Conservation (phyloP, 1,140 invertebrate species). For the Lepeophtheirus salmonis region DNA sequence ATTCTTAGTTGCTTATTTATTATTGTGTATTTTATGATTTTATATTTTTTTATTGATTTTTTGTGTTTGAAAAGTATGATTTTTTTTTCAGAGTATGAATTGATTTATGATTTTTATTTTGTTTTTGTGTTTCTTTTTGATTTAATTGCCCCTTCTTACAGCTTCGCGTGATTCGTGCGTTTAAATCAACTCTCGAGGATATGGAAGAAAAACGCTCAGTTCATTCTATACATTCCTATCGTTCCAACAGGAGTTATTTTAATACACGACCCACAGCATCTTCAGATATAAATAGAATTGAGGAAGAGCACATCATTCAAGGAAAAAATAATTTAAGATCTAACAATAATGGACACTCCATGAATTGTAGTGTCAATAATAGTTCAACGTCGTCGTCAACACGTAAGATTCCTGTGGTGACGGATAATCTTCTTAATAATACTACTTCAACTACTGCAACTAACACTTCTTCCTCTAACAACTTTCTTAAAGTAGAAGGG, state of each 20-base stretch:
- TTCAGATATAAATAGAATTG: slow-evolving; percentile 76
- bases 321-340: slow-evolving; percentile 19
- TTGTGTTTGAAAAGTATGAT: too few relatives aligned
- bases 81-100: too few relatives aligned
- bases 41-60: too few relatives aligned
- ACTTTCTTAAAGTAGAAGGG: slow-evolving; percentile 15
- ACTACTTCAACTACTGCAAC: neutral
- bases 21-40: too few relatives aligned
- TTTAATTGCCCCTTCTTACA: slow-evolving; percentile 48
- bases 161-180: slow-evolving; percentile 99
- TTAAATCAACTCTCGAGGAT: slow-evolving; percentile 98
- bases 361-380: too few relatives aligned
- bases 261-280: slow-evolving; percentile 50
- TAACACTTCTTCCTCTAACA: slow-evolving; percentile 7
- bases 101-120: neutral
- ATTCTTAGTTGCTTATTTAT: too few relatives aligned
- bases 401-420: slow-evolving; percentile 9
- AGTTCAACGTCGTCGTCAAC: slow-evolving; percentile 11
- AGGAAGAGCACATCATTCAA: slow-evolving; percentile 45
- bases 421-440: neutral
- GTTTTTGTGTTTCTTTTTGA: slow-evolving; percentile 17
- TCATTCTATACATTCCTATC: slow-evolving; percentile 89
- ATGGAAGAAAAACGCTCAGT: slow-evolving; percentile 93
- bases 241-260: slow-evolving; percentile 69
- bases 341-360: neutral